A percentile compares a stretch with the other conserved stretches of the same genome.
Conservation (phyloP, 2,888 invertebrate species). For the Drosophila putrida region DNA sequence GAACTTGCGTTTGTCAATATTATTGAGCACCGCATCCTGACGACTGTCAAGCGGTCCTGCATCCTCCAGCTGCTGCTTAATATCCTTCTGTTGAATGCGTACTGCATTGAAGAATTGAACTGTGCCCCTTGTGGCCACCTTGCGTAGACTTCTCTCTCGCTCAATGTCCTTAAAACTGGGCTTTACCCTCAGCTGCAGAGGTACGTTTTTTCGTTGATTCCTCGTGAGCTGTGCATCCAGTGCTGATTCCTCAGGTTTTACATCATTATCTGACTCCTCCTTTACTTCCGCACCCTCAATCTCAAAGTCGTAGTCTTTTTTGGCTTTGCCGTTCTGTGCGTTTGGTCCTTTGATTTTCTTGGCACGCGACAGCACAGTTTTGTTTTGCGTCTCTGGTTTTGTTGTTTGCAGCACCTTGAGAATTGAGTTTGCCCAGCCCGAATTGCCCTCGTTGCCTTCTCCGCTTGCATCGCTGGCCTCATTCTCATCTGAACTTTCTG, state of each 20-base stretch:
- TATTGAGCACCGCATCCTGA: constrained; percentile 91
- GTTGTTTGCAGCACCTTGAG: constrained; percentile 91
- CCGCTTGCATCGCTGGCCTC: constrained; percentile 28
- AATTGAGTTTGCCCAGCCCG: constrained; percentile 94
- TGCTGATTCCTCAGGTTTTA: constrained; percentile 83
- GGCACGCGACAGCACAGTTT: constrained; percentile 91
- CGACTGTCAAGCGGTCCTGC: constrained; percentile 92
- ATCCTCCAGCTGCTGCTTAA: constrained; percentile 89
- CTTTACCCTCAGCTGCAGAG: constrained; percentile 88
- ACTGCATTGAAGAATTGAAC: constrained; percentile 97
- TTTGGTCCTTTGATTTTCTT: constrained; percentile 89
- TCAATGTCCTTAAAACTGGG: constrained; percentile 92
- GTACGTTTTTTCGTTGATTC: constrained; percentile 85
- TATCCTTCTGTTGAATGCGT: constrained; percentile 92
- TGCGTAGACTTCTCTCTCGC: constrained; percentile 91
- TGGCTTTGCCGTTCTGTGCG: constrained; percentile 85
- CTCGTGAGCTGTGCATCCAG: constrained; percentile 65
- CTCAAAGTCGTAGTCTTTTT: constrained; percentile 88
- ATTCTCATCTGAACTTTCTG: constrained; percentile 47
- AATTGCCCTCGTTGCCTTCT: constrained; percentile 85
- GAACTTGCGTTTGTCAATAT: constrained; percentile 90
- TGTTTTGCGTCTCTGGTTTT: constrained; percentile 91
- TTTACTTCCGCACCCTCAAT: constrained; percentile 87
- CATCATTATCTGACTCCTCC: constrained; percentile 83
- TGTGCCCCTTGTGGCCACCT: constrained; percentile 96